phyloP scores from a whole-genome alignment of 2,113 vertebrate genomes.

The Heterocephalus glaber region DNA sequence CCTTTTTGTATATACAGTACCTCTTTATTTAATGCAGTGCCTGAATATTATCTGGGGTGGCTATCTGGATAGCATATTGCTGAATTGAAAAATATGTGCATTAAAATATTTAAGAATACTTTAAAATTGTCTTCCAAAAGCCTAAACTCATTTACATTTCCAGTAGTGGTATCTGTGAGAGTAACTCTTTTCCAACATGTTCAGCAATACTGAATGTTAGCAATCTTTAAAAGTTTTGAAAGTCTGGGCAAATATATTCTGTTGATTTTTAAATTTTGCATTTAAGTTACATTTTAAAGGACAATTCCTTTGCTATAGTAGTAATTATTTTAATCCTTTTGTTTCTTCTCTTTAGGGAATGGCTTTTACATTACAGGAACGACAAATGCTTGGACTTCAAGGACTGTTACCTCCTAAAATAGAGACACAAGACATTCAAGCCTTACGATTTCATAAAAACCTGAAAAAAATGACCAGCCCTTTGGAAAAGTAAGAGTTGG shows the following conservation, averaged over 20 bases:
- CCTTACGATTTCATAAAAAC: conserved; percentile 95
- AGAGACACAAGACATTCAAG: conserved; percentile 96
- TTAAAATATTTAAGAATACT: background rate
- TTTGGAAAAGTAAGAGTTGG: conserved; percentile 91
- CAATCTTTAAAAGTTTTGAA: background rate
- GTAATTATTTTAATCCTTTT: conserved; percentile 37
- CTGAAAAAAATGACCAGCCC: conserved; percentile 93
- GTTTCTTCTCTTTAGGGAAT: conserved; percentile 89
- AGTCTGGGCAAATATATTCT: background rate
- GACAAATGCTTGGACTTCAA: conserved; percentile 96
- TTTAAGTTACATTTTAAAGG: conserved; percentile 31
- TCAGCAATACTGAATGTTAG: background rate
- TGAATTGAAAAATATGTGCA: background rate
- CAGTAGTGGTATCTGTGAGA: background rate
- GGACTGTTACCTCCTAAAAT: conserved; percentile 97
- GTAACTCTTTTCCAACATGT: background rate
- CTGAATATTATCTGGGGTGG: conserved; percentile 2
- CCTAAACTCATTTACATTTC: background rate
- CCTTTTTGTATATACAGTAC: background rate
- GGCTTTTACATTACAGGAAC: conserved; percentile 94
- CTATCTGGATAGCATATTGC: background rate
- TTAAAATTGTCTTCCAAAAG: background rate
- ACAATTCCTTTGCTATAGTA: background rate
- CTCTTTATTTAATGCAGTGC: background rate
- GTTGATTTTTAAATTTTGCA: background rate